These are phyloP conservation scores for Drosophila macrospina DNA, from an alignment of 2,888 invertebrate genomes.

Conservation along the genomic window DNA sequence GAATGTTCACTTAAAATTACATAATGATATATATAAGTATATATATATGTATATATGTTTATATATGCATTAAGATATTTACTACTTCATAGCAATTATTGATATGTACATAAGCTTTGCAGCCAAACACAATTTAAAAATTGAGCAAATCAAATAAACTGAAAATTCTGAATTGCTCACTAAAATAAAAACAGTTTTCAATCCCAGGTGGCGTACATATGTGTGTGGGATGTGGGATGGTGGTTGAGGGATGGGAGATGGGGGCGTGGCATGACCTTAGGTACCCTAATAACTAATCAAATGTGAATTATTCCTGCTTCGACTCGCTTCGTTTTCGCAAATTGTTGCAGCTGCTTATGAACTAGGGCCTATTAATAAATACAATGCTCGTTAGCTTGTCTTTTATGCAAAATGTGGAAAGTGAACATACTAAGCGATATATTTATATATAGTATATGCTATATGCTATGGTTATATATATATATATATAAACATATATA, in stretches of 20 bases:
- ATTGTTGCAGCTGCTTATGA: conserved; percentile 54
- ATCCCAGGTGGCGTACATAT: background rate
- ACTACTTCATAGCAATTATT: conserved; percentile 60
- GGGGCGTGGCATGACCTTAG: conserved; percentile 31
- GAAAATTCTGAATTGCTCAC: conserved; percentile 16
- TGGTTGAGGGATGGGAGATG: background rate
- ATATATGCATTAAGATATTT: conserved; percentile 34
- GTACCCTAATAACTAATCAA: conserved; percentile 48
- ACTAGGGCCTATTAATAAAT: conserved; percentile 68
- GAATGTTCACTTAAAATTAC: conserved; percentile 52
- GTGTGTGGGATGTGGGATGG: background rate
- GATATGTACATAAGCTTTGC: conserved; percentile 70
- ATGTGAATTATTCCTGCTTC: conserved; percentile 7
- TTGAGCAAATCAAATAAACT: conserved; percentile 12
- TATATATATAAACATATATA: conserved; percentile 29
- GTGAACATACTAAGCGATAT: conserved; percentile 60
- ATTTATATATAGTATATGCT: conserved; percentile 33
- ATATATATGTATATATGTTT: too few species aligned
- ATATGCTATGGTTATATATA: conserved; percentile 10
- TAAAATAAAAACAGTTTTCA: conserved; percentile 40
- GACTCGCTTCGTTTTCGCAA: conserved; percentile 5
- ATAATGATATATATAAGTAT: conserved; percentile 42
- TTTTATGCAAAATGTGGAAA: conserved; percentile 75
- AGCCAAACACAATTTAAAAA: conserved; percentile 51
- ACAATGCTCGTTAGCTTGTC: conserved; percentile 75